Conservation (phyloP, 2,888 invertebrate species). For the Tiphia femorata region DNA sequence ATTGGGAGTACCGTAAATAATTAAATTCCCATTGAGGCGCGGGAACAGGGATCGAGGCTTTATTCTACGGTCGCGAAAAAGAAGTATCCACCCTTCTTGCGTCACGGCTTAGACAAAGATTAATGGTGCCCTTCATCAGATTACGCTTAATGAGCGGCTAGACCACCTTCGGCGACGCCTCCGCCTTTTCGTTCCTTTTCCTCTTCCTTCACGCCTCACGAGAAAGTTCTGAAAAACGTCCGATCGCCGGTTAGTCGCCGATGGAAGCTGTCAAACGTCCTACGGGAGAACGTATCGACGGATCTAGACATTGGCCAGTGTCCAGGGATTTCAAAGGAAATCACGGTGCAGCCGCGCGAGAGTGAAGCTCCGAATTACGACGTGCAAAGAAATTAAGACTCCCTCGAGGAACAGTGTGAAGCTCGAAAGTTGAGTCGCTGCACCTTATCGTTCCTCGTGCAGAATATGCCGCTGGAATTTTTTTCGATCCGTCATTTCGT, state of each 20-base stretch:
- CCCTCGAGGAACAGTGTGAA: too few species aligned
- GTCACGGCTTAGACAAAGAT: slow-evolving; percentile 32
- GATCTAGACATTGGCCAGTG: not conserved
- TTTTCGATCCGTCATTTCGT: too few species aligned
- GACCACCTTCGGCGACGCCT: not conserved
- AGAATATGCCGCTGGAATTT: too few species aligned
- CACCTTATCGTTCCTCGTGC: too few species aligned
- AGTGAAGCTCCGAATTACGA: too few species aligned
- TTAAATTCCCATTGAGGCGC: not conserved
- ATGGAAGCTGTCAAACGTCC: slow-evolving; percentile 31
- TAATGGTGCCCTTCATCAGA: slow-evolving; percentile 40
- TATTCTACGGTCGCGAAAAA: too few species aligned
- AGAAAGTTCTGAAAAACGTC: slow-evolving; percentile 17
- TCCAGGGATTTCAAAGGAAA: not conserved
- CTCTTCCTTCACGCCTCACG: not conserved
- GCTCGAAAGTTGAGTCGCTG: too few species aligned
- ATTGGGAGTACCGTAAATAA: too few species aligned
- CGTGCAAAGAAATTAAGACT: too few species aligned
- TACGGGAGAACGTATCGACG: too few species aligned
- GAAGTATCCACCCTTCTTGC: slow-evolving; percentile 11
- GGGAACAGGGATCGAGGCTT: too few species aligned
- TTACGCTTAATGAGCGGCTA: slow-evolving; percentile 42
- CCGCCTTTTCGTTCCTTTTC: too few species aligned
- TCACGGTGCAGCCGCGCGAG: not conserved
- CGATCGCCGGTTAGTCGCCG: slow-evolving; percentile 8